A percentile compares a stretch with the other conserved stretches of the same genome.
These are phyloP conservation scores for Cantharis rufa DNA, from an alignment of 2,888 invertebrate genomes.

Conservation along the genomic window DNA sequence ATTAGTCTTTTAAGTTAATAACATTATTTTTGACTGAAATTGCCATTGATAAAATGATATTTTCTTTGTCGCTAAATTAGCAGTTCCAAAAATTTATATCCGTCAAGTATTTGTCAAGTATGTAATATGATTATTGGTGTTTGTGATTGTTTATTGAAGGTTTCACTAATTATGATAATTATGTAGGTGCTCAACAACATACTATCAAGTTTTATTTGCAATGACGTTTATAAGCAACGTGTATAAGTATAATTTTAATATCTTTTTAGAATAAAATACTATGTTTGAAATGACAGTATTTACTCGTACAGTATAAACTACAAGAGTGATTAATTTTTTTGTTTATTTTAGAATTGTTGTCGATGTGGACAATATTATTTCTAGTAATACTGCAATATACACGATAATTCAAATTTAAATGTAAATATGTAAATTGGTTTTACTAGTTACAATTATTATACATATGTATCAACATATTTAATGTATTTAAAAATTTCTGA, in stretches of 20 bases:
- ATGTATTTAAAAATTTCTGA: conserved; percentile 2
- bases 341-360: not conserved
- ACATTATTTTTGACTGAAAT: no score
- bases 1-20: no score
- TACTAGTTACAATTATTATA: not conserved
- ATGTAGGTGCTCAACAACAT: no score
- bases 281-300: not conserved
- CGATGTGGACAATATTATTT: not conserved
- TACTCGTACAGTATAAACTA: not conserved
- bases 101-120: no score
- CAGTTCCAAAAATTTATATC: no score
- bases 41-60: no score
- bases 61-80: no score
- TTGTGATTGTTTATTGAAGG: not conserved
- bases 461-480: conserved; percentile 2
- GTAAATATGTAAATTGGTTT: conserved; percentile 2
- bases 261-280: not conserved
- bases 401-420: not conserved
- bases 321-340: not conserved
- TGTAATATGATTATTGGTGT: no score
- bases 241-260: not conserved
- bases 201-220: not conserved
- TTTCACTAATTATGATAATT: not conserved
- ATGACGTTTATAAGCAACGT: not conserved
- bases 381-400: not conserved